phyloP scores from a whole-genome alignment of 2,797 vertebrate genomes.

The Bradypus variegatus region DNA sequence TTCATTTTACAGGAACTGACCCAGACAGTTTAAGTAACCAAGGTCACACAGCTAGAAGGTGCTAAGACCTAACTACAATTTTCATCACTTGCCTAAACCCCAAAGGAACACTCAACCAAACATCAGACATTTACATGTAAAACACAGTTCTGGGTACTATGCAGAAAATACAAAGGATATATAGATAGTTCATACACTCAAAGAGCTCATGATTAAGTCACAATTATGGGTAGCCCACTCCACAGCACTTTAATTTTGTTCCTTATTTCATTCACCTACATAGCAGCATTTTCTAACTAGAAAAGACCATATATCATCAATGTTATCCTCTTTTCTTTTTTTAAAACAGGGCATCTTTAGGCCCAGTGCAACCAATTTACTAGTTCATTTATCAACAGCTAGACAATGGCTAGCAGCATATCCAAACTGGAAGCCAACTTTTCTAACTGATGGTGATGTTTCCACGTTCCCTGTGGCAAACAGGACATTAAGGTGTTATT shows the following conservation, averaged over 20 bases:
- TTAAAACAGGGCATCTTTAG: neutral
- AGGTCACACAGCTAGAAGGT: neutral
- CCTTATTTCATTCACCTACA: neutral
- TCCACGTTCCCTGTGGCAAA: neutral
- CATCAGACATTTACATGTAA: neutral
- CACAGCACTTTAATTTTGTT: neutral
- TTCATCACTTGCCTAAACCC: neutral
- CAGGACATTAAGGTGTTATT: neutral
- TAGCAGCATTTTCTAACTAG: neutral
- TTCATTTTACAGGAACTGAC: neutral
- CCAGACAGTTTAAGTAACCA: neutral
- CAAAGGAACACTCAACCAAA: neutral
- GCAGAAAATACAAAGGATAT: neutral
- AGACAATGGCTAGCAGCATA: neutral
- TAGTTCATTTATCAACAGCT: neutral
- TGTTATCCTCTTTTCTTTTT: neutral
- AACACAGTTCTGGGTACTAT: neutral
- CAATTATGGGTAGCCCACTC: neutral
- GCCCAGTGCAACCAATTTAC: neutral
- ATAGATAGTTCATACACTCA: neutral
- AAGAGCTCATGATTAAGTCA: neutral
- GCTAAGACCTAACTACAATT: neutral
- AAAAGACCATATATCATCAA: neutral
- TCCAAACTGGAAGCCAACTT: neutral
- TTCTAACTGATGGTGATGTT: neutral